Evolutionary conservation across 2,888 invertebrate species (phyloP).

Genomic region (Corbicula japonica): DNA sequence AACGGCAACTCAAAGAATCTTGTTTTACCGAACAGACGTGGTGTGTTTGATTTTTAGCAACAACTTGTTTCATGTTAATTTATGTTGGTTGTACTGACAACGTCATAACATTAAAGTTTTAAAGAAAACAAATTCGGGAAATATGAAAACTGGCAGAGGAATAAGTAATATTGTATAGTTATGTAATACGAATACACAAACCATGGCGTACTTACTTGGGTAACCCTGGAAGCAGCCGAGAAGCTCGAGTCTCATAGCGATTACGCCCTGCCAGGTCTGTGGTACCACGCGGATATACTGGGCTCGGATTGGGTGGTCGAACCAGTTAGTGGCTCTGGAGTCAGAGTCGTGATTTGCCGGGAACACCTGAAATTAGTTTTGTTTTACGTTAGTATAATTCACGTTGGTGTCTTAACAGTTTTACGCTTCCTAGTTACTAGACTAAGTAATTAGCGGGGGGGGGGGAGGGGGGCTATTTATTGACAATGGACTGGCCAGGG

Average conservation of each 20-base stretch:
- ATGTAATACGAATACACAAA: not conserved
- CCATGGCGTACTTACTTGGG: conserved; percentile 61
- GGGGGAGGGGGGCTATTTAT: no score
- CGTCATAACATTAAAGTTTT: not conserved
- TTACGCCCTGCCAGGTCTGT: conserved; percentile 91
- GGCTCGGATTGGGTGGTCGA: conserved; percentile 92
- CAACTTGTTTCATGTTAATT: no score
- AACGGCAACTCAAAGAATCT: no score
- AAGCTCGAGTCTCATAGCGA: conserved; percentile 92
- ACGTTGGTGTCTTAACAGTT: no score
- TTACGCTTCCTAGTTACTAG: no score
- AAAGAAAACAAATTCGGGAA: not conserved
- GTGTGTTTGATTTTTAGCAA: no score
- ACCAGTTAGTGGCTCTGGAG: conserved; percentile 89
- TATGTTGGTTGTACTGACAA: not conserved
- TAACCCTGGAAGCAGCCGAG: conserved; percentile 89
- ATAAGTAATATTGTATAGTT: not conserved
- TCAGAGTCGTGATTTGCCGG: conserved; percentile 91
- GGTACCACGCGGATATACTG: conserved; percentile 92
- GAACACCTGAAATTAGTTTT: conserved; percentile 90
- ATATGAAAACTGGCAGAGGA: not conserved
- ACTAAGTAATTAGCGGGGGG: no score
- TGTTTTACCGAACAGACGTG: no score
- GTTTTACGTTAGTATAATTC: no score
- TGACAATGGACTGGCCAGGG: no score